Base-by-base conservation (phyloP, 1,140 invertebrate genomes). In the Calephelis virginiensis region DNA sequence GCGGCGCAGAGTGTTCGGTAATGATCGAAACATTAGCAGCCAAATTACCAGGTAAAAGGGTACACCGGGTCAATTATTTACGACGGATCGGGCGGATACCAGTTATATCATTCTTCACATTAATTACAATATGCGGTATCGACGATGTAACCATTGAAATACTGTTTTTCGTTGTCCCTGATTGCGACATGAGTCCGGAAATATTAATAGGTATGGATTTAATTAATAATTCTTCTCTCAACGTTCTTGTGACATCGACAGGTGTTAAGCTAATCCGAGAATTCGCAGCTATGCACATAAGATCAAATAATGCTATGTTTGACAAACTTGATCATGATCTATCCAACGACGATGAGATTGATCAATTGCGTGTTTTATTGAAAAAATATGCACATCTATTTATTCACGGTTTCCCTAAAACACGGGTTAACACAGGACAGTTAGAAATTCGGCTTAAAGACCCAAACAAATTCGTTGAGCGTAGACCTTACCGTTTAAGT, bases 151-250 rank as follows among this genome's bases (percentile, higher is more conserved):
- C 40, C 0, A 61, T 75, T 1, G 75, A 80, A 45, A 28, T 77
- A 0, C 9, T 67, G n/a, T 77, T 80, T 63, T 49, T 64, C 62
- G 64, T 80, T 5, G 17, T 80, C 0, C 69, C 73, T 0, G 73
- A 80, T 47, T 68, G 73, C 12, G 75, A 80, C 37, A 60, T 75
- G 9, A 61, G 11, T 37, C 49, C 73, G 28, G 69, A 75, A 12
- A 71, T 77, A 9, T n/a, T 80, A 0, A 67, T 80, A 10, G 75
- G 73, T 4, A 72, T 68, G 59, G 67, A 80, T 64, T 53, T 80
- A 1, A n/a, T 75, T 17, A 10, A 70, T 4, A 48, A 69, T 17
- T 74, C 75, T 8, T 53, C 64, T 14, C 48, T 80, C 1, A 65
- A 61, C 56, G 67, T 76, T 6, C 8, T 71, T 10, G 64, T 80